Conservation (phyloP, 2,797 vertebrate species). For the Mormyrops attenuatus region DNA sequence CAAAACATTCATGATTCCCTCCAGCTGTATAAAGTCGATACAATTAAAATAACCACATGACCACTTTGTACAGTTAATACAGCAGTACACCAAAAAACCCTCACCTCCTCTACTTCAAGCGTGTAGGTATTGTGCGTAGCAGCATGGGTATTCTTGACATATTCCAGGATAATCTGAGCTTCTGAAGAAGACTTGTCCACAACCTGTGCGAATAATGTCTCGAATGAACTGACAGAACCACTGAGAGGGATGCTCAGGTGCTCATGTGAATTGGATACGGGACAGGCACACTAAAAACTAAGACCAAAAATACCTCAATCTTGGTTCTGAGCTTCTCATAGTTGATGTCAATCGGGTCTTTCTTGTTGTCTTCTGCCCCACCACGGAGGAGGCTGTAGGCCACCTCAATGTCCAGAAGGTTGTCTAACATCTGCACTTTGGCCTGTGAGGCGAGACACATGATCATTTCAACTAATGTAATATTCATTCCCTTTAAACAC, state of each 20-base stretch:
- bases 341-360: slow-evolving; percentile 93
- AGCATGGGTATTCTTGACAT: slow-evolving; percentile 95
- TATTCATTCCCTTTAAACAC: not conserved
- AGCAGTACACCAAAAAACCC: slow-evolving; percentile 29
- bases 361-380: slow-evolving; percentile 83
- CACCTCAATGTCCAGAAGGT: slow-evolving; percentile 95
- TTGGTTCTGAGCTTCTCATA: slow-evolving; percentile 95
- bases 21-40: not conserved
- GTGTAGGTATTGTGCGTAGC: slow-evolving; percentile 94
- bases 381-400: slow-evolving; percentile 93
- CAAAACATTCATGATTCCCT: not conserved
- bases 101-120: slow-evolving; percentile 87
- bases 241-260: not conserved
- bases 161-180: slow-evolving; percentile 80
- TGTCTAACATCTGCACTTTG: slow-evolving; percentile 98
- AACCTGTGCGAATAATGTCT: slow-evolving; percentile 63
- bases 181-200: slow-evolving; percentile 81
- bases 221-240: not conserved
- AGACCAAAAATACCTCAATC: slow-evolving; percentile 73
- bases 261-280: too few species aligned
- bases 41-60: not conserved
- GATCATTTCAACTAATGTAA: not conserved
- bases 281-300: not conserved
- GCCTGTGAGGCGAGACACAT: slow-evolving; percentile 56
- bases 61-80: not conserved